A percentile compares a stretch with the other conserved stretches of the same genome.
Conservation (phyloP, 92 coral and sea anemone species). For the Umimayanthus chanpuru region DNA sequence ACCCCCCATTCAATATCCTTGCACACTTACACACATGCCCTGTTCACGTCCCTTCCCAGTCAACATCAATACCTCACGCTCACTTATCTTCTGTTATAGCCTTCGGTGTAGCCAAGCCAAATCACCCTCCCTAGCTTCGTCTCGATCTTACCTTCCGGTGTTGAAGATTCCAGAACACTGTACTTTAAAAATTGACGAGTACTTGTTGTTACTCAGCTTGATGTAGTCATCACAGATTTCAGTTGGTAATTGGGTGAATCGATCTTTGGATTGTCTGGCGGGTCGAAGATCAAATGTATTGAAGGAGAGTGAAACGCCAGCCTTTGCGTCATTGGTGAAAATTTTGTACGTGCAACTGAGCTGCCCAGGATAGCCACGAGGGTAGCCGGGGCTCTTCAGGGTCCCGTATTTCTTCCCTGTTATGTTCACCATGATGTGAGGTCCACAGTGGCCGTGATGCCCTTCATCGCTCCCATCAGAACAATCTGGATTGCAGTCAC, state of each 20-base stretch:
- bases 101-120: background rate
- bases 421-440: background rate
- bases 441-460: background rate
- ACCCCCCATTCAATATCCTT: no score
- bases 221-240: background rate
- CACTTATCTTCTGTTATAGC: no score
- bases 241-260: background rate
- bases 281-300: constrained; percentile 8
- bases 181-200: background rate
- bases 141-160: constrained; percentile 14
- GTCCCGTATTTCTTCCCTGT: constrained; percentile 14
- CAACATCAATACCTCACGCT: no score
- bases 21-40: no score
- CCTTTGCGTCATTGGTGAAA: background rate
- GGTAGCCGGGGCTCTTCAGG: constrained; percentile 4
- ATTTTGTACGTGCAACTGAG: constrained; percentile 9
- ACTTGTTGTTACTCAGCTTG: constrained; percentile 4
- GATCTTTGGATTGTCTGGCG: background rate
- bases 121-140: background rate
- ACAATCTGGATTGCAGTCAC: constrained; percentile 24
- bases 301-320: background rate
- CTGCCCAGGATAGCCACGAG: background rate
- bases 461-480: constrained; percentile 1
- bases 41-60: no score
- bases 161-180: constrained; percentile 2